These are phyloP conservation scores for Schizothorax lantsangensis DNA, from an alignment of 2,797 vertebrate species.

Conservation along the genomic window DNA sequence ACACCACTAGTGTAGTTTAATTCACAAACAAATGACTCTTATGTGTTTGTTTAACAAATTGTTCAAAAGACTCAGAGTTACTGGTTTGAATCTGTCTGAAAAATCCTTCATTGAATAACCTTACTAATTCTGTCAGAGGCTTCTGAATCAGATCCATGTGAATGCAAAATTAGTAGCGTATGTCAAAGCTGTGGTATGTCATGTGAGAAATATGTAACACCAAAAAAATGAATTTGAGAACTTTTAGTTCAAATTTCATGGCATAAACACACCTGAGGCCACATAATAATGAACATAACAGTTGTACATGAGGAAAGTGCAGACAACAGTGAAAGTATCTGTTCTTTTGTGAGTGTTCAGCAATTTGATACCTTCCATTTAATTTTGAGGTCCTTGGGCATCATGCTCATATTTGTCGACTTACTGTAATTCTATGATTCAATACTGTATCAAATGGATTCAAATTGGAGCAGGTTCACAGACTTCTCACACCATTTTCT, in stretches of 20 bases:
- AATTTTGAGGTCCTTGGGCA: slow-evolving; percentile 5
- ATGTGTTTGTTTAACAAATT: background rate
- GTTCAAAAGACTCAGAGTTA: background rate
- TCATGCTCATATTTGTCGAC: background rate
- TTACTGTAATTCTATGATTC: slow-evolving; percentile 17
- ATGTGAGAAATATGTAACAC: background rate
- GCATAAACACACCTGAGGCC: background rate
- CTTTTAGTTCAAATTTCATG: background rate
- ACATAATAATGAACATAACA: background rate
- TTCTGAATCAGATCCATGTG: background rate
- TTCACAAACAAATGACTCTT: background rate
- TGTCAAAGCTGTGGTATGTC: background rate
- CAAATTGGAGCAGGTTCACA: slow-evolving; percentile 13
- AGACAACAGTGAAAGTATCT: background rate
- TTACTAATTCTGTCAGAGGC: background rate
- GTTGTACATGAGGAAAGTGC: no score
- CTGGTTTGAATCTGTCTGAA: background rate
- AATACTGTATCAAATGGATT: background rate
- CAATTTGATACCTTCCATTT: slow-evolving; percentile 9
- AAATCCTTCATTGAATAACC: background rate
- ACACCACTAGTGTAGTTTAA: background rate
- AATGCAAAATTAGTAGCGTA: background rate
- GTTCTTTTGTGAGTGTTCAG: background rate
- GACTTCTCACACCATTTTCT: slow-evolving; percentile 2
- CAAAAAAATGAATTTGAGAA: background rate